Base-by-base conservation (phyloP, 2,888 invertebrate genomes). In the Philhelius pedissequus region DNA sequence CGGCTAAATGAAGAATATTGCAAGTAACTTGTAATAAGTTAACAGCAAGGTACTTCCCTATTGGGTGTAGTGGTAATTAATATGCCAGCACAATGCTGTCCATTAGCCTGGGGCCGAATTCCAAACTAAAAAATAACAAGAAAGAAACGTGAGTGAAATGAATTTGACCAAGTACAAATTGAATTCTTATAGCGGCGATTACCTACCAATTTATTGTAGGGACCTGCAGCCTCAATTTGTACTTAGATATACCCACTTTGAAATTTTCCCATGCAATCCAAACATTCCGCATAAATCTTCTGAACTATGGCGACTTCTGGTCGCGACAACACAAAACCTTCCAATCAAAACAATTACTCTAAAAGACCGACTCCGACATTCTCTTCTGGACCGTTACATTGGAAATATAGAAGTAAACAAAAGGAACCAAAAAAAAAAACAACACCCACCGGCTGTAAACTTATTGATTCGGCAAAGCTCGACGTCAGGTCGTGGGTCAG, bases 401-500 rank as follows among this genome's bases (percentile, higher is more conserved):
- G 50, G 27, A 35, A 66, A 50, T 15, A 64, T 38, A 20, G 15
- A 48, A 13, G 6, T 11, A 48, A 48, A 25, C 48, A 13, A 13
- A 48, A 25, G 22, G 48, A 13, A 48, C n/a, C 4, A 35, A 50
- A 73, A 68, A 40, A 35, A 75, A 40, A 60, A 52, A 18, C 8
- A 52, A 80, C 75, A 76, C 80, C 84, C 84, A 80, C 71, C 52
- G 84, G 84, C 80, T 68, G 75, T 79, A 80, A 84, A 80, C 79
- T 71, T 80, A 80, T 84, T 80, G 84, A 68, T 80, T 76, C 68
- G 80, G 75, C 52, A 76, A 80, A 80, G 71, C 71, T 76, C 68
- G 27, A 48, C 66, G 73, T 15, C 76, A 76, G 84, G 84, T 84
- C 84, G 84, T 80, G 84, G 84, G 84, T 84, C 84, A 84, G 80